Evolutionary conservation across 2,113 vertebrate genomes (phyloP), one percentile per base, ranked within the genome.

Genomic region (Aptenodytes patagonicus): DNA sequence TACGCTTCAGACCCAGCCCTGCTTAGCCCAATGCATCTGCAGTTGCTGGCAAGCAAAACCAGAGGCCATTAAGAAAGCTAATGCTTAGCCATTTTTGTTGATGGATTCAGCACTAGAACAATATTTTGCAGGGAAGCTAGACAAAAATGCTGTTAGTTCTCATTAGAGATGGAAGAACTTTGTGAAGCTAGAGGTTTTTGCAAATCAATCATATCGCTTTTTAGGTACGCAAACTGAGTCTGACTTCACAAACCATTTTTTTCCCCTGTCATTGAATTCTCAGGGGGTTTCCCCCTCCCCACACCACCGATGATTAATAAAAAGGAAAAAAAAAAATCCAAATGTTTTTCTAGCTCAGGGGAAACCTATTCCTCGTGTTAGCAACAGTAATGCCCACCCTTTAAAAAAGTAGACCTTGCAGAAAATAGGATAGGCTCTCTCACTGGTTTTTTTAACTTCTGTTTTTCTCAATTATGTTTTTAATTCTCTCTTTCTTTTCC

Each of bases 1-100:
- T 21, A 32, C 2, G 6, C 72, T 42, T 75, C 81, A 95, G 92
- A 42, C 90, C 51, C 94, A 76, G 88, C 73, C 68, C 96, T 93
- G 89, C 94, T 89, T 95, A 93, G 88, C 93, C 96, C 34, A 42
- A 85, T 96, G 90, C 95, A 96, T 95, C 95, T 97, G 96, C 95
- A 97, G 94, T 62, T 90, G 75, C 95, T 97, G 97, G 97, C 94
- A 97, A 94, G 81, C 70, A 66, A 96, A 95, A 84, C 75, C 91
- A 95, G 94, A 96, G 87, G 76, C 96, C 93, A 97, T 97, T 97
- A 96, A 92, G 95, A 94, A 96, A 95, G 94, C 97, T 96, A 95
- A 97, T 94, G 94, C 95, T 93, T 95, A 95, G 92, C 96, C 96
- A 96, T 97, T 96, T 97, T 95, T 96, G 96, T 97, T 97, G 97